A percentile compares a stretch with the other conserved stretches of the same genome.
phyloP scores from a whole-genome alignment of 2,113 vertebrate genomes.

The Pelodiscus sinensis region DNA sequence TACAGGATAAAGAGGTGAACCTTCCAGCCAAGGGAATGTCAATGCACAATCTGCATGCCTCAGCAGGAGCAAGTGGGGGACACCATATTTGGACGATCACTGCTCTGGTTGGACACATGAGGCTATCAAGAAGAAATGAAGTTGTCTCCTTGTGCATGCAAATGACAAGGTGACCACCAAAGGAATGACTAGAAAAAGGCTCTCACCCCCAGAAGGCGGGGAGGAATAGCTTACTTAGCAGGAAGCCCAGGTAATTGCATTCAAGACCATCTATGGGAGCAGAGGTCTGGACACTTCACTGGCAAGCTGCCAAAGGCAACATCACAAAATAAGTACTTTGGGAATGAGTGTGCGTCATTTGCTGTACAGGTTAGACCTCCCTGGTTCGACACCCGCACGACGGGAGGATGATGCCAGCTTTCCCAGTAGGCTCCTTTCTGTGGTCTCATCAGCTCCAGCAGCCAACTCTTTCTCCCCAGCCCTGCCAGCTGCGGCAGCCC shows the following conservation, averaged over 20 bases:
- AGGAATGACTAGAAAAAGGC: not conserved
- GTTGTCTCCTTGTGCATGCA: not conserved
- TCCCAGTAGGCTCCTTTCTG: too few relatives aligned
- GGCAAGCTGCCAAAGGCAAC: not conserved
- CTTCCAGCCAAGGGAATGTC: not conserved
- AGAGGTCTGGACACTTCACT: not conserved
- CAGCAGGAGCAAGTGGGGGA: not conserved
- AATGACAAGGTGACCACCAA: not conserved
- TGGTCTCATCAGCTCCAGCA: too few relatives aligned
- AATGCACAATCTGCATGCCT: too few relatives aligned
- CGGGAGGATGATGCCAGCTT: too few relatives aligned
- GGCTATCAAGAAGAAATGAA: not conserved
- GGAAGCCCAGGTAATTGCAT: not conserved
- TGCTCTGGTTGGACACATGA: not conserved
- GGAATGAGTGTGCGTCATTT: not conserved
- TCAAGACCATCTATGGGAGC: not conserved
- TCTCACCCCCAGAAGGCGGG: not conserved
- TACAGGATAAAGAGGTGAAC: not conserved
- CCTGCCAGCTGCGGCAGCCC: too few relatives aligned
- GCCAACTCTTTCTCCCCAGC: too few relatives aligned
- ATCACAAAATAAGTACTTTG: not conserved
- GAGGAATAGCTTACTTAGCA: not conserved
- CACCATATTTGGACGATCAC: not conserved
- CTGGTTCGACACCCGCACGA: too few relatives aligned
- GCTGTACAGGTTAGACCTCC: not conserved